Conservation (phyloP, 2,888 invertebrate species). For the Volucella inanis region DNA sequence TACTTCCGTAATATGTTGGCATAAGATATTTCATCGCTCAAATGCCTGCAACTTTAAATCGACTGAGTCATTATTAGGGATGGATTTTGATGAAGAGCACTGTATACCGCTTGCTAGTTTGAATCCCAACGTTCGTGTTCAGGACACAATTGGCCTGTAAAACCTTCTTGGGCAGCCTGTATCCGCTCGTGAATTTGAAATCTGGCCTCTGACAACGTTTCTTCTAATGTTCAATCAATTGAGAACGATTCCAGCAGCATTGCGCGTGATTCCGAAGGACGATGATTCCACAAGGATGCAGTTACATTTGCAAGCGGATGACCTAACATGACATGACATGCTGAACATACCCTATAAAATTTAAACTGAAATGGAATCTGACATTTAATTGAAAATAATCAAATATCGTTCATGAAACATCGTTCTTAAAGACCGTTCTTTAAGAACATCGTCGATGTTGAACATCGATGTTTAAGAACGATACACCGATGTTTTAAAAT, state of each 20-base stretch:
- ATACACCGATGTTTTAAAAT: too few species aligned
- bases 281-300: neutral
- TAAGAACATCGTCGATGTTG: too few species aligned
- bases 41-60: slow-evolving; percentile 1
- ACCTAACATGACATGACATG: too few species aligned
- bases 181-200: neutral
- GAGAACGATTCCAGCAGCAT: neutral
- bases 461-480: too few species aligned
- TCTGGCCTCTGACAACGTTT: neutral
- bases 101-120: neutral
- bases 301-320: neutral
- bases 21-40: neutral
- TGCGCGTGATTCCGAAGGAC: neutral
- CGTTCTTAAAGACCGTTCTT: too few species aligned
- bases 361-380: too few species aligned
- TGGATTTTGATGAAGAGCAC: slow-evolving; percentile 4
- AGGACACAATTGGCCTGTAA: neutral
- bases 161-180: neutral
- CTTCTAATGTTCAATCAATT: neutral
- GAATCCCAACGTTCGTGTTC: neutral
- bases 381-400: too few species aligned
- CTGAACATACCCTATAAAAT: too few species aligned
- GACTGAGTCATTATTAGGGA: neutral
- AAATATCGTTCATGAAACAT: too few species aligned
- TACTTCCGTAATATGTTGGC: too few species aligned